phyloP scores from a whole-genome alignment of 2,797 vertebrate species.

The Onychomys torridus region DNA sequence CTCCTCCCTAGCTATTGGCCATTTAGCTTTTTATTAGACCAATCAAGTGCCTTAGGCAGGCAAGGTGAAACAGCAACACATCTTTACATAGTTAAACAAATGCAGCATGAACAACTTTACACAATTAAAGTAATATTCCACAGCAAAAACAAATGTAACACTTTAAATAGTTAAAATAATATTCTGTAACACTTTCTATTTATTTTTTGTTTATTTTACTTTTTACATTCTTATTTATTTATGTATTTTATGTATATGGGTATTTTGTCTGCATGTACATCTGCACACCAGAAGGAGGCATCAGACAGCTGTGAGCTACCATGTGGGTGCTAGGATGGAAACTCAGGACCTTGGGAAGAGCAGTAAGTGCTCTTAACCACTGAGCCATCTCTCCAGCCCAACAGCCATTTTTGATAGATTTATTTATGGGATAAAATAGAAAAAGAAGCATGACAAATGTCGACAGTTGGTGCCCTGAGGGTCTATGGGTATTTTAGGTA shows the following conservation, averaged over 20 bases:
- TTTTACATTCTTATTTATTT: neutral
- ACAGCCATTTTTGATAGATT: neutral
- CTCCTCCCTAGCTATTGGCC: neutral
- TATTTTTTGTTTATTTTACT: too few relatives aligned
- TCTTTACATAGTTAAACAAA: neutral
- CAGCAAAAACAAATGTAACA: neutral
- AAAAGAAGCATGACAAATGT: neutral
- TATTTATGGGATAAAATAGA: neutral
- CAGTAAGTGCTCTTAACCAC: neutral
- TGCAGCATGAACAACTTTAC: neutral
- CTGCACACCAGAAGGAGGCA: neutral
- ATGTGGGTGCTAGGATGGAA: neutral
- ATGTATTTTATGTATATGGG: neutral
- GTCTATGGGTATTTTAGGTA: accelerated
- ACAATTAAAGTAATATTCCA: neutral
- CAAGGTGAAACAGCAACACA: neutral
- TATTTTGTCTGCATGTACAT: neutral
- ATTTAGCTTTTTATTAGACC: neutral
- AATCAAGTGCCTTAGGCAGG: neutral
- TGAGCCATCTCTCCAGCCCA: neutral
- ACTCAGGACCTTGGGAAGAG: neutral
- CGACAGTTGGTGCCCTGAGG: neutral
- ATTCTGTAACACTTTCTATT: neutral
- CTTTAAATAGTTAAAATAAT: neutral
- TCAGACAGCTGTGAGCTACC: neutral